Evolutionary conservation across 1,140 invertebrate species (phyloP), one percentile per base, ranked within the genome.

Genomic region (Magallana gigas): DNA sequence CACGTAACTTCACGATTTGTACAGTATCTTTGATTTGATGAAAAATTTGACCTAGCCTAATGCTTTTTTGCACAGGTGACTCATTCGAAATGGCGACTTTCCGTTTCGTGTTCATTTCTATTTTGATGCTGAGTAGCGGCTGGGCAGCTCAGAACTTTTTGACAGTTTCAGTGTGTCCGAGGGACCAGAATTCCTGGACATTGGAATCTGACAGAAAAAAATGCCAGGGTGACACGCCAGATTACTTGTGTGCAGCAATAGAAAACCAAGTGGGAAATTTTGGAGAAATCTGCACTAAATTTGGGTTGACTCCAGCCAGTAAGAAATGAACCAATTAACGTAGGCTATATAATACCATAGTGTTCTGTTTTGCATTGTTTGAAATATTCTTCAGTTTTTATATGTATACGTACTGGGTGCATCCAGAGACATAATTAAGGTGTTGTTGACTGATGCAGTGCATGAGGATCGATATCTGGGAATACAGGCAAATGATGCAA

Each of bases 211-310:
- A 9, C 68, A 76, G 11, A 12, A 76, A 76, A 12, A 76, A 76
- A 0, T 76, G 68, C 14, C 23, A 48, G 68, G 68, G 23, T 5
- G 8, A 23, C 9, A 76, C 68, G 8, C 68, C 68, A 8, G 68
- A 76, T 29, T 76, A 76, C 36, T 23, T 76, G 68, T 76, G 68
- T 76, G 68, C 68, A 48, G 68, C 68, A 1, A 76, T 76, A 29
- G 68, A 76, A 76, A 76, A 76, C 23, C 12, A 29, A 7, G 68
- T 76, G 18, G 23, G 23, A 18, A 23, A 36, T 11, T 76, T 36
- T 29, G 68, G 68, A 12, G 68, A 76, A 76, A 76, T 76, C 4
- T 76, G 68, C 23, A 76, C 68, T 2, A 76, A 76, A 76, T 76
- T 29, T 9, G 68, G 68, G 4, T 8, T 76, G 29, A 29, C 68